Conservation (phyloP, 2,888 invertebrate genomes). For the Coleophora deauratella region DNA sequence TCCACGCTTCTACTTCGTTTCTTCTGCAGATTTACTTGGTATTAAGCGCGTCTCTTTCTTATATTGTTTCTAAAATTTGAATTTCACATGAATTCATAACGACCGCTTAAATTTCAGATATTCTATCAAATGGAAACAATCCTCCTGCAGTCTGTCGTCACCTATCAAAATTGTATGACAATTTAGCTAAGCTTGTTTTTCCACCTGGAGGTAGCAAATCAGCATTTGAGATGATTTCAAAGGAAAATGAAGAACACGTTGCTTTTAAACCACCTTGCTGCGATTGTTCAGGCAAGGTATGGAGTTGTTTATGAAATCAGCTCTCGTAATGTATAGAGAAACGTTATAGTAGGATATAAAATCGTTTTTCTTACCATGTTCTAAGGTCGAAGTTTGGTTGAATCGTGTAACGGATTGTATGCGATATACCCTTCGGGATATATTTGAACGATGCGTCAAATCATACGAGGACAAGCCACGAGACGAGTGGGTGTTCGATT, state of each 20-base stretch:
- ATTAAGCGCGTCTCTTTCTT: neutral
- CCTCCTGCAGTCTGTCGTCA: slow-evolving; percentile 89
- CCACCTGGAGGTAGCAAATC: slow-evolving; percentile 75
- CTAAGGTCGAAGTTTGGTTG: slow-evolving; percentile 88
- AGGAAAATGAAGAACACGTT: slow-evolving; percentile 84
- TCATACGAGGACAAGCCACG: slow-evolving; percentile 92
- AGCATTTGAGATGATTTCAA: slow-evolving; percentile 87
- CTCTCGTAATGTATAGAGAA: too few species aligned
- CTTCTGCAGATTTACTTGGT: slow-evolving; percentile 93
- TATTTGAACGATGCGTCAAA: slow-evolving; percentile 85
- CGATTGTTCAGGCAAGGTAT: slow-evolving; percentile 89
- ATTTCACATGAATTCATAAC: too few species aligned
- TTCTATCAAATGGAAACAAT: slow-evolving; percentile 85
- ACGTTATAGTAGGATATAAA: too few species aligned
- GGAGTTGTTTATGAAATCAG: too few species aligned
- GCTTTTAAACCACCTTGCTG: slow-evolving; percentile 81
- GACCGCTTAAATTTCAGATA: slow-evolving; percentile 44
- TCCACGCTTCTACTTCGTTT: slow-evolving; percentile 96
- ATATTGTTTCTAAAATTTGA: too few species aligned
- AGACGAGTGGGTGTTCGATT: slow-evolving; percentile 94
- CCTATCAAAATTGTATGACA: slow-evolving; percentile 93
- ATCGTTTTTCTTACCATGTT: too few species aligned
- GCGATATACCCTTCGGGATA: slow-evolving; percentile 84
- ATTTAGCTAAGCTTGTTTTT: slow-evolving; percentile 86
- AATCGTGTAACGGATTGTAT: slow-evolving; percentile 90